These are phyloP conservation scores for Chalcosyrphus nemorum DNA, from an alignment of 2,888 invertebrate genomes.

Conservation along the genomic window DNA sequence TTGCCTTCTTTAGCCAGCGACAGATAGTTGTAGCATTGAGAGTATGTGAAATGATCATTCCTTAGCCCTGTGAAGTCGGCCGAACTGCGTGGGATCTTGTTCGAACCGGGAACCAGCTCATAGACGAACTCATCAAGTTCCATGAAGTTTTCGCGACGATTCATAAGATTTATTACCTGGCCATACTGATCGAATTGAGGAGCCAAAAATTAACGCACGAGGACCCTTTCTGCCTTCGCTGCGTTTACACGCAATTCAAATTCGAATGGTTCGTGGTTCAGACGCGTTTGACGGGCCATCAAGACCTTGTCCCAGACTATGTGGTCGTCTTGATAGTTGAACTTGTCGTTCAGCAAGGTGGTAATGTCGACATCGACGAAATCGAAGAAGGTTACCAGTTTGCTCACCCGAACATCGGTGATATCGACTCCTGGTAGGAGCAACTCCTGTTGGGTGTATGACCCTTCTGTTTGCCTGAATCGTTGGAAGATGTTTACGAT, in stretches of 20 bases:
- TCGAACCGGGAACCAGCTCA: constrained; percentile 86
- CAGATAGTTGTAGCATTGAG: constrained; percentile 79
- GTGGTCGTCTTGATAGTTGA: constrained; percentile 81
- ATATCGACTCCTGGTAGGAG: constrained; percentile 85
- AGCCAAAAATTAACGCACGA: constrained; percentile 87
- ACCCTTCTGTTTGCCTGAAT: constrained; percentile 84
- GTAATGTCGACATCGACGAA: constrained; percentile 86
- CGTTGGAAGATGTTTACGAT: constrained; percentile 84
- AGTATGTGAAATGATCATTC: constrained; percentile 83
- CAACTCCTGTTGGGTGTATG: constrained; percentile 85
- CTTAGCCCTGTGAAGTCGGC: constrained; percentile 86
- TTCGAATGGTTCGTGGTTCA: constrained; percentile 86
- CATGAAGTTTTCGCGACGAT: constrained; percentile 86
- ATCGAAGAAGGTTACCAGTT: constrained; percentile 88
- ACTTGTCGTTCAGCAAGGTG: constrained; percentile 84
- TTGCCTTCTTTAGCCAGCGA: constrained; percentile 84
- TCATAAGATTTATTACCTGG: constrained; percentile 84
- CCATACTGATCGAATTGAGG: constrained; percentile 86
- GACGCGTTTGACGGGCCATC: constrained; percentile 84
- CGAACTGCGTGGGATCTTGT: constrained; percentile 87
- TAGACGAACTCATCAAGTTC: constrained; percentile 86
- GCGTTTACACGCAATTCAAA: constrained; percentile 84
- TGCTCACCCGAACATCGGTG: constrained; percentile 85
- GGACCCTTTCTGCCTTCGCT: constrained; percentile 84
- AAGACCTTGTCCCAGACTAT: constrained; percentile 80